Conservation (phyloP, 2,113 vertebrate species). For the Dasyornis broadbenti region DNA sequence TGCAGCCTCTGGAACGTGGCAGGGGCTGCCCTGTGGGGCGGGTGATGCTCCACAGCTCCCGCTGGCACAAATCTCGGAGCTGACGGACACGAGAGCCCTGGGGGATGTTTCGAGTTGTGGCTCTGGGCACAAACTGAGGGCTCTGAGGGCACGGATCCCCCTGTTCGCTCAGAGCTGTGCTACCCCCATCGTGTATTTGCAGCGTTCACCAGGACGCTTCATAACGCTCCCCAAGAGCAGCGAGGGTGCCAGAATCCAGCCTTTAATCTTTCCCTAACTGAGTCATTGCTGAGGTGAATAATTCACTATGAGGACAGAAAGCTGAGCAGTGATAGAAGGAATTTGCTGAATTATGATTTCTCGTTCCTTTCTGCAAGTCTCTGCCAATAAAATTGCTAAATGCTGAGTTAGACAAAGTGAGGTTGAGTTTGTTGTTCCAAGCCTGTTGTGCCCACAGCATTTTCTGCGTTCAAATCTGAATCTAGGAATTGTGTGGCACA, state of each 20-base stretch:
- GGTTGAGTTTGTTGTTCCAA: neutral
- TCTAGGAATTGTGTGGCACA: neutral
- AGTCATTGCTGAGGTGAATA: slow-evolving; percentile 21
- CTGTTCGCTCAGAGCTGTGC: too few species aligned
- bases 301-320: neutral
- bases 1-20: too few species aligned
- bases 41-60: too few species aligned
- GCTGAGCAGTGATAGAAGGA: slow-evolving; percentile 15
- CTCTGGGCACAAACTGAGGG: too few species aligned
- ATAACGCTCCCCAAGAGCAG: neutral
- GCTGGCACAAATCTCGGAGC: too few species aligned
- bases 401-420: slow-evolving; percentile 20
- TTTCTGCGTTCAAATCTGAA: neutral
- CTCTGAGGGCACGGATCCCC: too few species aligned
- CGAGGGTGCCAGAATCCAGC: neutral
- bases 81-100: too few species aligned
- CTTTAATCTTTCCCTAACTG: slow-evolving; percentile 1
- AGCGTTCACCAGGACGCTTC: too few species aligned
- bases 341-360: slow-evolving; percentile 53
- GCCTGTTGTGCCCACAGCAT: slow-evolving; percentile 19
- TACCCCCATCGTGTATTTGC: too few species aligned
- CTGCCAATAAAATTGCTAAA: slow-evolving; percentile 22
- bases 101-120: too few species aligned
- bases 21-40: too few species aligned
- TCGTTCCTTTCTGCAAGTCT: neutral